Conservation (phyloP, 2,113 vertebrate genomes). For the Phylloscopus whistleri region DNA sequence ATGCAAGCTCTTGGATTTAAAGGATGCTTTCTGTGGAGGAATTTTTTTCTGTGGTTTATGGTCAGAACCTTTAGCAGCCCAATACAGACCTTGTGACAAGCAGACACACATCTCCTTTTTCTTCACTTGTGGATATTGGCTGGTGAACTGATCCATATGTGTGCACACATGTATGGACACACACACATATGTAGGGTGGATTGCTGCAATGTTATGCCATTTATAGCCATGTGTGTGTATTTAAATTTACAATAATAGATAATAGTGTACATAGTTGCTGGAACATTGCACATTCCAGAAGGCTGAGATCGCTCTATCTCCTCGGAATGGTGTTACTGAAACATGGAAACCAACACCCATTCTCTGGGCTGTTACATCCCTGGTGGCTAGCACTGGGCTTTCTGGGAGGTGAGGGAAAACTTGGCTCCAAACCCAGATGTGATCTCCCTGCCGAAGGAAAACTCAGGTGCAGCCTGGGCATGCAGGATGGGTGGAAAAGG, state of each 20-base stretch:
- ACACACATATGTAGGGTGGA: too few species aligned
- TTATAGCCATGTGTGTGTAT: background rate
- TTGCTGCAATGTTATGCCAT: background rate
- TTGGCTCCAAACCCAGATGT: background rate
- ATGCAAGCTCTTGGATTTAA: background rate
- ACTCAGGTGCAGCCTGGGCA: background rate
- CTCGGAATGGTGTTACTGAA: background rate
- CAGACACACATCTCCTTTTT: background rate
- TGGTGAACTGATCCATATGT: background rate
- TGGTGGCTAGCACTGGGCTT: background rate
- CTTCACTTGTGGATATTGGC: background rate
- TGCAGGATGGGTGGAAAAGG: background rate
- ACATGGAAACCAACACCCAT: background rate
- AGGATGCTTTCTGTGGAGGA: background rate
- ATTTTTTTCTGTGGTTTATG: background rate
- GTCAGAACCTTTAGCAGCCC: background rate
- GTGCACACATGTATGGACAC: background rate
- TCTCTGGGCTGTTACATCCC: background rate
- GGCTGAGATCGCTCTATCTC: background rate
- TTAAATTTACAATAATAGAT: background rate
- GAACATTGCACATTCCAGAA: background rate
- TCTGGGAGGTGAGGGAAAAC: background rate
- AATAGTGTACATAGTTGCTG: background rate
- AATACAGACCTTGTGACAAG: rapidly evolving
- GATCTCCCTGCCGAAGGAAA: background rate